phyloP scores from a whole-genome alignment of 2,888 invertebrate species.

The Branchipolynoe longqiensis region DNA sequence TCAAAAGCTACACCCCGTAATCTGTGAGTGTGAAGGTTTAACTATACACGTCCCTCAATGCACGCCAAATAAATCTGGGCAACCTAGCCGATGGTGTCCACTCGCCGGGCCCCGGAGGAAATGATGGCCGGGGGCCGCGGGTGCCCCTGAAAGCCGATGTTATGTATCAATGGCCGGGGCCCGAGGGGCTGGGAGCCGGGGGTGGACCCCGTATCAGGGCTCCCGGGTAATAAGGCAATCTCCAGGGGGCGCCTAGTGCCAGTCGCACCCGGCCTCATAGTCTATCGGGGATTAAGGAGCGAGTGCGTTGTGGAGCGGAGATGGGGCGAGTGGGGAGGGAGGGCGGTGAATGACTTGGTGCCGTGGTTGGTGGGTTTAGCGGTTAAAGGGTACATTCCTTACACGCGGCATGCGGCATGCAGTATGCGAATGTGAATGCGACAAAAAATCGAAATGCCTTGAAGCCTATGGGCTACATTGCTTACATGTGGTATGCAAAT shows the following conservation, averaged over 20 bases:
- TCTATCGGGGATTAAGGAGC: no score
- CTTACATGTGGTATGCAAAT: no score
- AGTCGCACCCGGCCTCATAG: no score
- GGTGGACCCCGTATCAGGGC: not conserved
- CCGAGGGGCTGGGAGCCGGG: slow-evolving; percentile 2
- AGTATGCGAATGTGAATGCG: no score
- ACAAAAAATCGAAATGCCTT: no score
- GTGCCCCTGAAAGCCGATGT: not conserved
- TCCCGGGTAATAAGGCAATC: slow-evolving; percentile 19
- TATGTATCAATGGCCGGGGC: not conserved
- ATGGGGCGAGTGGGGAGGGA: no score
- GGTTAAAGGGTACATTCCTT: no score
- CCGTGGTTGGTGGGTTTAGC: no score
- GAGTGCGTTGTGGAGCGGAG: no score
- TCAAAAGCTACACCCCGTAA: not conserved
- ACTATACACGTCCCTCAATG: slow-evolving; percentile 1
- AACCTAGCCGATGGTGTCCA: not conserved
- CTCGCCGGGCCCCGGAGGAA: not conserved
- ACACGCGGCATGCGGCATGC: no score
- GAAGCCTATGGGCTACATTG: no score
- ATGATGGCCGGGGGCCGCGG: not conserved
- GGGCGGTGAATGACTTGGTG: no score
- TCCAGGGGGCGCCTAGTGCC: not conserved
- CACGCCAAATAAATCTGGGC: slow-evolving; percentile 14
- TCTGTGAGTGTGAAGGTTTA: not conserved